These are phyloP conservation scores for Anisognathus igniventris DNA, from an alignment of 2,797 vertebrate genomes.

Conservation along the genomic window DNA sequence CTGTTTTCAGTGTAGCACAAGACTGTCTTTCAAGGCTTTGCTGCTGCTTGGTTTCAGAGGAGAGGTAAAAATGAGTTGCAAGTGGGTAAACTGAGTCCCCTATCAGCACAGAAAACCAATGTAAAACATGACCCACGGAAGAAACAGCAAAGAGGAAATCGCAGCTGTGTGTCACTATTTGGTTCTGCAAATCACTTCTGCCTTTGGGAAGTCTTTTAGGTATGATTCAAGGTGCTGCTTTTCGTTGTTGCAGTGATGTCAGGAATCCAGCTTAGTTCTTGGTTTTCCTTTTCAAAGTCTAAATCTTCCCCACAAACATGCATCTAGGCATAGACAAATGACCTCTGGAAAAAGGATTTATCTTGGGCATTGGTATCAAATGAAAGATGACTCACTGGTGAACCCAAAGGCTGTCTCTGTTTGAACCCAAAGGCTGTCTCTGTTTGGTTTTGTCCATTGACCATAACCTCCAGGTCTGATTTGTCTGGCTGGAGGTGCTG, in stretches of 20 bases:
- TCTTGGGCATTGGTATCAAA: not conserved
- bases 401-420: not conserved
- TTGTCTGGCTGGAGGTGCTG: not conserved
- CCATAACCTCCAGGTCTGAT: not conserved
- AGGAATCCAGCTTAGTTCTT: not conserved
- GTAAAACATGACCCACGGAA: not conserved
- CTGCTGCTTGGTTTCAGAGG: not conserved
- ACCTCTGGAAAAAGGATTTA: not conserved
- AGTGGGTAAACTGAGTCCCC: not conserved
- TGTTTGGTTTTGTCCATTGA: not conserved
- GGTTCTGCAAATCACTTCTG: not conserved
- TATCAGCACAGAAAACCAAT: not conserved
- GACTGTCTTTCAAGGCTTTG: not conserved
- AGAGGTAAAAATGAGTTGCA: not conserved
- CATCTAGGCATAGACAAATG: fast-evolving
- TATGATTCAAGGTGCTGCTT: not conserved
- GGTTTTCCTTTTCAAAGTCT: not conserved
- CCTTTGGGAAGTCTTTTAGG: not conserved
- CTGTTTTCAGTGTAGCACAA: not conserved
- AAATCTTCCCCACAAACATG: not conserved
- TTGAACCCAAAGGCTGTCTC: not conserved
- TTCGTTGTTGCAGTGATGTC: not conserved
- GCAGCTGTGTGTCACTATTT: not conserved
- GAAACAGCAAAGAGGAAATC: not conserved
- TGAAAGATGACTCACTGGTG: not conserved